phyloP scores from a whole-genome alignment of 2,797 vertebrate genomes.

The Alfaro cultratus region DNA sequence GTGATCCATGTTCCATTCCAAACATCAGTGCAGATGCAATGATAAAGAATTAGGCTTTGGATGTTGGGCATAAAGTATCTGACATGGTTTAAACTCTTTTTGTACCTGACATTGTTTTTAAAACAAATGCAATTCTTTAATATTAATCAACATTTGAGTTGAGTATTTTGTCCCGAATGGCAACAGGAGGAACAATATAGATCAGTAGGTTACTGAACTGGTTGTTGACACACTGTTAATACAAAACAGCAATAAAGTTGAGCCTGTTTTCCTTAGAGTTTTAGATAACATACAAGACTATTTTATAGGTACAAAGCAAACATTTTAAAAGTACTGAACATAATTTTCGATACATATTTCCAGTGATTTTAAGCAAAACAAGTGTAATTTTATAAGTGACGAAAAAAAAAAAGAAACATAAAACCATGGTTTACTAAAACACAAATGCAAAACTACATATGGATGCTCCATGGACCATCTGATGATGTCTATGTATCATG shows the following conservation, averaged over 20 bases:
- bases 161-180: not conserved
- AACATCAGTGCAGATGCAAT: not conserved
- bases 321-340: not conserved
- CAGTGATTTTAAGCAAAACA: too few relatives aligned
- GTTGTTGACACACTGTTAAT: not conserved
- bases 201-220: not conserved
- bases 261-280: not conserved
- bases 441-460: not conserved
- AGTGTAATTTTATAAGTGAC: too few relatives aligned
- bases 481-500: not conserved
- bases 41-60: not conserved
- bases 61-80: not conserved
- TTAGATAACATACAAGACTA: not conserved
- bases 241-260: not conserved
- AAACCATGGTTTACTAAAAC: not conserved
- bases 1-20: not conserved
- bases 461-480: not conserved
- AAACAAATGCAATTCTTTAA: conserved; percentile 28
- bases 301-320: not conserved
- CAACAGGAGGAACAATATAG: not conserved
- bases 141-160: not conserved
- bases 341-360: not conserved
- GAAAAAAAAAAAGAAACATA: not conserved
- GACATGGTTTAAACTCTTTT: not conserved
- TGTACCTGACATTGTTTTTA: not conserved